Base-by-base conservation (phyloP, 1,140 invertebrate species). In the Stratiolaelaps scimitus region DNA sequence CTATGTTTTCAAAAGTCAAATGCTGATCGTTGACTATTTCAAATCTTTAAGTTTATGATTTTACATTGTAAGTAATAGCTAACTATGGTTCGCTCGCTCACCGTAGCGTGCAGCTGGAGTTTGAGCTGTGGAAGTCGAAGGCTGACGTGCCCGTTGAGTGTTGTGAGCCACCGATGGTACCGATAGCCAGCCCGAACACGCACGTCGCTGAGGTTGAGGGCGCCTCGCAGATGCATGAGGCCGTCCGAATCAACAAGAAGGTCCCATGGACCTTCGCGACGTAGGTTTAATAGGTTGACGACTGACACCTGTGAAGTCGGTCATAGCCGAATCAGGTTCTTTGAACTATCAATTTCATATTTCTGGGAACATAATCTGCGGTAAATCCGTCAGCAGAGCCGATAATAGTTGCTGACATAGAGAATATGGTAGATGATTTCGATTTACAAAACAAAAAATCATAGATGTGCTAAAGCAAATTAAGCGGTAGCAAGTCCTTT, bases 161-260 rank as follows among this genome's bases (percentile, higher is more conserved):
- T 60, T 6, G 26, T 60, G 26, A 60, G 10, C 53, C 53, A 60
- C 4, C 53, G 26, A 15, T 60, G 53, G 23, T 60, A 60, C 4
- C 34, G 26, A 23, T 60, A 60, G 23, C 15, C 17, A 15, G 53
- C 53, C 20, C 20, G 26, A 26, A 60, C 53, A 15, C 17, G 15
- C 13, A 60, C 34, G 23, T 60, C 53, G 20, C 34, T 60, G 6
- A 60, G 34, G 13, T 26, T 15, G 23, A 60, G 53, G 53, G 26
- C 34, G 23, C 26, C 34, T 10, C 34, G 26, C 4, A 60, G 23
- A 23, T 60, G 53, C 15, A 60, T 26, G 17, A 29, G 26, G 15
- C 53, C 53, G 23, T 29, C 26, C 1, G 53, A 26, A 10, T 60
- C 53, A 60, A 60, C 53, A 60, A 29, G 26, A 34, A 60, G 15